Conservation (phyloP, 1,140 invertebrate species). For the Ridgeia piscesae region DNA sequence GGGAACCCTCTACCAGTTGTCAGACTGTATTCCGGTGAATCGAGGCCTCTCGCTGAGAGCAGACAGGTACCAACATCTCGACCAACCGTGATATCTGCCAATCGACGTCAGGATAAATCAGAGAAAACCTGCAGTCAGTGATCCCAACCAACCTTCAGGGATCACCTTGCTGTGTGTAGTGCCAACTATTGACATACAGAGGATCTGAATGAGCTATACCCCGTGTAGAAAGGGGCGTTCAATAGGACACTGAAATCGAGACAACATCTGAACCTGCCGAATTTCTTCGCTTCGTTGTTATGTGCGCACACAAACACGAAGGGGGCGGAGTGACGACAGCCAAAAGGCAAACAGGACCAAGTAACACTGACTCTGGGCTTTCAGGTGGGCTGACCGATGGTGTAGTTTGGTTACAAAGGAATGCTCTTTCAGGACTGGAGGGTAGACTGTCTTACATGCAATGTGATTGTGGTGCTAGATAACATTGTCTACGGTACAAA, state of each 20-base stretch:
- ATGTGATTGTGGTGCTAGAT: too few relatives aligned
- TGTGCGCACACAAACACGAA: neutral
- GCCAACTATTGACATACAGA: neutral
- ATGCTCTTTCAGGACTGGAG: neutral
- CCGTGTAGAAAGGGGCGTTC: neutral
- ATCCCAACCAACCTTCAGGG: neutral
- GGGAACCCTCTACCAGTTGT: neutral
- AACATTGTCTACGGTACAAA: too few relatives aligned
- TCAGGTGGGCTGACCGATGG: neutral
- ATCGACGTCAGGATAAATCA: neutral
- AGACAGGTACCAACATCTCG: neutral
- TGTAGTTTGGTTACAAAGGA: neutral
- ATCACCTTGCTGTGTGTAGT: neutral
- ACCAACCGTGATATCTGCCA: neutral
- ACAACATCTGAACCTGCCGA: neutral
- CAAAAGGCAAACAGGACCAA: neutral
- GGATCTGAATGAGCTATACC: neutral
- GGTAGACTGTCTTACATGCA: too few relatives aligned
- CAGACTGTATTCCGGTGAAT: neutral
- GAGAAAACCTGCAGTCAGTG: neutral
- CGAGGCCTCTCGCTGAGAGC: neutral
- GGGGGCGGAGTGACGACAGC: neutral
- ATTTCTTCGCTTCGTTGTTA: neutral
- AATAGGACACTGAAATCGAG: neutral
- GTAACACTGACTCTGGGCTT: neutral